Base-by-base conservation (phyloP, 2,113 vertebrate genomes). In the Rhabdomys dilectus region DNA sequence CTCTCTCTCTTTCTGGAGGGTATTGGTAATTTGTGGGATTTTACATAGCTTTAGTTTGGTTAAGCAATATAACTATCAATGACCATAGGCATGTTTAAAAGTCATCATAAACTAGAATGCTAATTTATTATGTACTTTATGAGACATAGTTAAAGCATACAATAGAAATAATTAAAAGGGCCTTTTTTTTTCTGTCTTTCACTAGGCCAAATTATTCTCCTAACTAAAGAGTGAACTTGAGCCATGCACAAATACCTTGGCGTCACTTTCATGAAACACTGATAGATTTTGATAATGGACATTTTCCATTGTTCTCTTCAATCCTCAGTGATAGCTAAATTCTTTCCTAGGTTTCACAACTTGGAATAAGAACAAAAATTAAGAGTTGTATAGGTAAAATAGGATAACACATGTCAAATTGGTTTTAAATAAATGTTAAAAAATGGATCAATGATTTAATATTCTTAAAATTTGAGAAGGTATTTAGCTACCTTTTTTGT, bases 241-340 rank as follows among this genome's bases (percentile, higher is more conserved):
- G 39, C 26, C 62, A n/a, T 84, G 6, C 29, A 60, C 72, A 77
- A 91, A 95, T 42, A 0, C 12, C 42, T 3, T 56, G 6, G 15
- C 0, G 64, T 3, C 4, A 6, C 95, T 89, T 89, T 64, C 5
- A 82, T 10, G 89, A 85, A 80, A 60, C 3, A 7, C 3, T 9
- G 39, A 42, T 42, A 7, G 4, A 29, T 36, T 76, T 94, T 92
- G 48, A 53, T 80, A 36, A 2, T 96, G 84, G 64, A 5, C 3
- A 22, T 85, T 90, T 92, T 81, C 4, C 85, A 91, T 85, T 75
- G n/a, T 22, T 58, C 93, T 80, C 91, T 13, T 76, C 90, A 89
- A 3, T 13, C 2, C 0, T 39, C 84, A 81, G 29, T 77, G 86
- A 19, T 16, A 82, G 4, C 42, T 19, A 91, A 42, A n/a, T 94